Conservation (phyloP, 2,113 vertebrate genomes). For the Paedocypris sp. region DNA sequence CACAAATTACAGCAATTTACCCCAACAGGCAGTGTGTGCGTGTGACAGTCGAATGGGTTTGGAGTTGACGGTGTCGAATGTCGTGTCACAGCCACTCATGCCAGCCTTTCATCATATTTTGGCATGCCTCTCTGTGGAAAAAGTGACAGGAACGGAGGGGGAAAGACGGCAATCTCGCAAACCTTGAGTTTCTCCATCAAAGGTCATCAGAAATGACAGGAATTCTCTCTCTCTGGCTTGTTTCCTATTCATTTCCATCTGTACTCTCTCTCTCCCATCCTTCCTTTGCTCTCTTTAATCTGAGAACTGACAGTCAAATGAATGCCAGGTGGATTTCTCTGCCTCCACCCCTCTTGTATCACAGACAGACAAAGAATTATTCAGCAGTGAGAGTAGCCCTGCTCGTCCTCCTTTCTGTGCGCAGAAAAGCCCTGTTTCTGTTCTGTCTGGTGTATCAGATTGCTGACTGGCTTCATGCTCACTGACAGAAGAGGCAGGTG, state of each 20-base stretch:
- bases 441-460: constrained; percentile 22
- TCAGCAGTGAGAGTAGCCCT: constrained; percentile 18
- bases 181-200: constrained; percentile 33
- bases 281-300: constrained; percentile 22
- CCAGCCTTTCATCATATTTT: constrained; percentile 48
- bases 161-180: constrained; percentile 32
- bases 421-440: constrained; percentile 13
- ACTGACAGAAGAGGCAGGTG: constrained; percentile 22
- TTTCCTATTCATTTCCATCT: constrained; percentile 1
- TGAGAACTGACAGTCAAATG: constrained; percentile 41
- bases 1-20: constrained; percentile 52
- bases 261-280: neutral
- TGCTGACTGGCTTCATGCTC: constrained; percentile 19
- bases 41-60: constrained; percentile 47
- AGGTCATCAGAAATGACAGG: constrained; percentile 40
- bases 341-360: constrained; percentile 3
- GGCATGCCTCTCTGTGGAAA: constrained; percentile 35
- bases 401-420: constrained; percentile 12
- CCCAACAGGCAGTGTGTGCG: constrained; percentile 36
- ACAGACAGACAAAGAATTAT: constrained; percentile 30
- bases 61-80: constrained; percentile 47
- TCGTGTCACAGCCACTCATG: constrained; percentile 42
- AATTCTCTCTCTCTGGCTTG: constrained; percentile 10
- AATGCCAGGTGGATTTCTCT: constrained; percentile 43
- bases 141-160: constrained; percentile 30